phyloP scores from a whole-genome alignment of 2,888 invertebrate genomes.

The Acleris literana region DNA sequence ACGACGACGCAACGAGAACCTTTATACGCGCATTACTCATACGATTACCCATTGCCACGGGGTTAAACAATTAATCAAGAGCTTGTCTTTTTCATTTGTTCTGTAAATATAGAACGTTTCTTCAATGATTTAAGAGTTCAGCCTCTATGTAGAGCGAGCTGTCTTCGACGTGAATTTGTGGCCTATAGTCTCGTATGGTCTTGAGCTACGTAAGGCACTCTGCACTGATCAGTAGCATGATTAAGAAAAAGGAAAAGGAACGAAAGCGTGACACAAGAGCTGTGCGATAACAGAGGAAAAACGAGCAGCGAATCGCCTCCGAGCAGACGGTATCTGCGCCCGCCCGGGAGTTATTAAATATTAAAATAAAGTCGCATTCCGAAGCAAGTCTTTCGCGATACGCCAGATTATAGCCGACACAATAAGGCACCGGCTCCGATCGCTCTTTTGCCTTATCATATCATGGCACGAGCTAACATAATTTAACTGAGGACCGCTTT shows the following conservation, averaged over 20 bases:
- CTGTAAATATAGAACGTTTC: conserved; percentile 6
- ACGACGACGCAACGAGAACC: conserved; percentile 36
- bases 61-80: conserved; percentile 25
- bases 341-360: conserved; percentile 82
- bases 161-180: conserved; percentile 16
- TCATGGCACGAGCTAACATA: conserved; percentile 73
- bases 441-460: conserved; percentile 76
- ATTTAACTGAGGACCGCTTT: conserved; percentile 64
- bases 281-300: conserved; percentile 76
- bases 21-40: conserved; percentile 35
- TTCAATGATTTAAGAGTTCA: background rate
- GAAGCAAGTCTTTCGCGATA: conserved; percentile 80
- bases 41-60: conserved; percentile 28
- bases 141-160: background rate
- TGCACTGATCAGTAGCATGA: conserved; percentile 67
- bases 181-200: conserved; percentile 31
- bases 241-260: conserved; percentile 76
- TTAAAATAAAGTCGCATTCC: conserved; percentile 83
- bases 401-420: conserved; percentile 78
- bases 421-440: conserved; percentile 75
- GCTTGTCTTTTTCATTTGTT: conserved; percentile 7
- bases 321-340: conserved; percentile 75
- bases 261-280: conserved; percentile 80
- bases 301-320: conserved; percentile 75
- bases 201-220: conserved; percentile 57